Evolutionary conservation across 1,140 invertebrate genomes (phyloP).

Genomic region (Zaprionus africanus): DNA sequence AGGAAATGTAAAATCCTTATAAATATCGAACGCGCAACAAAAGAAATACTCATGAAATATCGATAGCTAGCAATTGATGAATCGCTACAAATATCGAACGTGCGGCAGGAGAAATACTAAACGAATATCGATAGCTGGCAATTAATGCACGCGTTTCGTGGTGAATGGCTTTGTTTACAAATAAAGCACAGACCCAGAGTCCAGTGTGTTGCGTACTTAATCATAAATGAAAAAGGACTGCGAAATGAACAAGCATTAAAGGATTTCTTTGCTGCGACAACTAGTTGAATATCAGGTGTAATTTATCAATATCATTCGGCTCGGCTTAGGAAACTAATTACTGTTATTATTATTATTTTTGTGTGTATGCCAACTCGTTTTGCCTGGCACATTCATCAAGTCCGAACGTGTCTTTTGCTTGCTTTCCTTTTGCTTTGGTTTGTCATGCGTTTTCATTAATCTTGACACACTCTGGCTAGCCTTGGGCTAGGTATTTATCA

Average conservation of each 20-base stretch:
- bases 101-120: no score
- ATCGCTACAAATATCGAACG: no score
- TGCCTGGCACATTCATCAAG: slow-evolving; percentile 28
- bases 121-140: no score
- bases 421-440: slow-evolving; percentile 3
- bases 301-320: slow-evolving; percentile 3
- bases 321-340: slow-evolving; percentile 23
- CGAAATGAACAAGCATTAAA: neutral
- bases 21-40: no score
- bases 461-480: slow-evolving; percentile 32
- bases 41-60: no score
- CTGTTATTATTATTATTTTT: slow-evolving; percentile 16
- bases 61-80: no score
- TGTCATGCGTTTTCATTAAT: slow-evolving; percentile 49
- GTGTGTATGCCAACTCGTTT: slow-evolving; percentile 23
- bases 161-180: no score
- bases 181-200: no score
- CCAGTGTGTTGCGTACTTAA: neutral
- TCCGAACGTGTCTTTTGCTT: slow-evolving; percentile 33
- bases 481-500: slow-evolving; percentile 39
- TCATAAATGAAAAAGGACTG: neutral
- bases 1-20: no score
- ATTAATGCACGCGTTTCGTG: no score
- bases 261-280: neutral
- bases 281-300: slow-evolving; percentile 5